A percentile compares a stretch with the other conserved stretches of the same genome.
Evolutionary conservation across 2,797 vertebrate species (phyloP).

Genomic region (Paramormyrops hopkinsi): DNA sequence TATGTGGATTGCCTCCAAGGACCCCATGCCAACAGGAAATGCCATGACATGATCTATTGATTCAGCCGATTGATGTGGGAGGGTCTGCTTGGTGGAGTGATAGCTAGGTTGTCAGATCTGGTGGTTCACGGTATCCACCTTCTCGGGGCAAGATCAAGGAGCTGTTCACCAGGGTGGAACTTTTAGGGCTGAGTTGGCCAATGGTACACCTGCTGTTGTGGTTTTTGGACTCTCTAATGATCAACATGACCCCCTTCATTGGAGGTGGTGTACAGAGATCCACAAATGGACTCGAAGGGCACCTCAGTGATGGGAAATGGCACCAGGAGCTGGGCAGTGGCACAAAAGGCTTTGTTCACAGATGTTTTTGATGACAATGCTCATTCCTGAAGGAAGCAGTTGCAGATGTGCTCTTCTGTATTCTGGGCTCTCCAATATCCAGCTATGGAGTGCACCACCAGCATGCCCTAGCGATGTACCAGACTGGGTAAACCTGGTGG

Average conservation of each 20-base stretch:
- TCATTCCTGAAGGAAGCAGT: background rate
- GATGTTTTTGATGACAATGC: background rate
- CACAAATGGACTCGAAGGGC: background rate
- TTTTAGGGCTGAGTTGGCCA: background rate
- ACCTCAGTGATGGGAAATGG: background rate
- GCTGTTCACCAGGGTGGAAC: background rate
- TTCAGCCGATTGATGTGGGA: background rate
- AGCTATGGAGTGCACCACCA: background rate
- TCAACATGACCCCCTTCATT: background rate
- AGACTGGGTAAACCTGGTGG: background rate
- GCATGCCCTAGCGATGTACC: background rate
- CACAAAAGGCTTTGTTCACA: background rate
- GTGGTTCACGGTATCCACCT: background rate
- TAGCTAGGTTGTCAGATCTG: background rate
- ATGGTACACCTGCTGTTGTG: background rate
- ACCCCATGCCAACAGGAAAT: background rate
- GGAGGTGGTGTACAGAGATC: background rate
- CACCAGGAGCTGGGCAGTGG: background rate
- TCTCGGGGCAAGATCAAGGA: background rate
- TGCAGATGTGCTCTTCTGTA: background rate
- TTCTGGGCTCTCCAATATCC: background rate
- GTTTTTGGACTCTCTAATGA: background rate
- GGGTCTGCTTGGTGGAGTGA: background rate
- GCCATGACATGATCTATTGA: background rate
- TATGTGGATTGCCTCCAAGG: background rate